Conservation (phyloP, 2,888 invertebrate species). For the Drosophila fulvimacula region DNA sequence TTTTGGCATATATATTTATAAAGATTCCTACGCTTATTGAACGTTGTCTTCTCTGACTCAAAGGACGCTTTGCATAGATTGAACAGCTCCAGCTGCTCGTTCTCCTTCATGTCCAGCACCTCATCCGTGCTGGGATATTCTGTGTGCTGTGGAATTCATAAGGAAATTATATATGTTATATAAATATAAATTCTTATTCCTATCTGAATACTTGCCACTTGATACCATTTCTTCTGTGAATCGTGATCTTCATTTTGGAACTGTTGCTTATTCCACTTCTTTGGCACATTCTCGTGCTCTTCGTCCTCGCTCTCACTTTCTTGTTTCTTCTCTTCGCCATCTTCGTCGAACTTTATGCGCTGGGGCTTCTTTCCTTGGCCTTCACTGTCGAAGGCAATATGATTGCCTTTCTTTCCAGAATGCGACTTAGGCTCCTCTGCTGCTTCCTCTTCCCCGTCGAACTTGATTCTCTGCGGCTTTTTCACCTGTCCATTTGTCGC, state of each 20-base stretch:
- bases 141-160: slow-evolving; percentile 54
- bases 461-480: slow-evolving; percentile 46
- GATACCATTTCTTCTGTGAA: slow-evolving; percentile 82
- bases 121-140: slow-evolving; percentile 80
- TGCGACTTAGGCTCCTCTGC: slow-evolving; percentile 12
- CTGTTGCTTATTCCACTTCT: slow-evolving; percentile 56
- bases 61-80: slow-evolving; percentile 82
- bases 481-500: slow-evolving; percentile 15
- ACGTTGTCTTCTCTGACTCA: slow-evolving; percentile 75
- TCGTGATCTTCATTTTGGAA: slow-evolving; percentile 64
- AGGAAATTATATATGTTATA: too few relatives aligned
- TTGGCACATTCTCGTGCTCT: not conserved
- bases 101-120: slow-evolving; percentile 83
- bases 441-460: slow-evolving; percentile 28
- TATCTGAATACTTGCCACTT: slow-evolving; percentile 72
- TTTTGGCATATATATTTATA: not conserved
- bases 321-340: slow-evolving; percentile 30
- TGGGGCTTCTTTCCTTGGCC: slow-evolving; percentile 44
- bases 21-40: slow-evolving; percentile 76
- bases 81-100: slow-evolving; percentile 81
- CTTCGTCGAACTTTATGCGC: slow-evolving; percentile 70
- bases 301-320: slow-evolving; percentile 37
- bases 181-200: too few relatives aligned
- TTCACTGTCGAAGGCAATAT: slow-evolving; percentile 17
- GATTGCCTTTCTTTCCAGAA: slow-evolving; percentile 20